phyloP scores from a whole-genome alignment of 2,888 invertebrate species.

The Ommatoiulus sabulosus region DNA sequence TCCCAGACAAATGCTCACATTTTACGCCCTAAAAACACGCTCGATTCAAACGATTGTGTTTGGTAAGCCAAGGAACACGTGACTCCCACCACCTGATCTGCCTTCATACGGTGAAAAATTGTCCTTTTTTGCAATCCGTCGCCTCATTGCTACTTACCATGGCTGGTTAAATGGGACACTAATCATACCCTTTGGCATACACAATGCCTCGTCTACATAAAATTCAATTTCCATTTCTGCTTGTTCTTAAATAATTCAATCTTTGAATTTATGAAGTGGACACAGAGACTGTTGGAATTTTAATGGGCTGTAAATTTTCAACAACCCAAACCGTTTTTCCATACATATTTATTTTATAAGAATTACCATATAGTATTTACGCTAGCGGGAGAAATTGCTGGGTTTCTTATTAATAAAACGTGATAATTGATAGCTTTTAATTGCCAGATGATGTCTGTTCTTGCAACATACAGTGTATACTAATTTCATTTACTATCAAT shows the following conservation, averaged over 20 bases:
- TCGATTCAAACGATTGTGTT: background rate
- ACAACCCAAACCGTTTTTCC: background rate
- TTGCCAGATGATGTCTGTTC: too few relatives aligned
- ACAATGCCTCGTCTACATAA: background rate
- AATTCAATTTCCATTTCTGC: background rate
- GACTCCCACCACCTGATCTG: conserved; percentile 16
- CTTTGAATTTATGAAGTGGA: too few relatives aligned
- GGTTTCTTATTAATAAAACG: too few relatives aligned
- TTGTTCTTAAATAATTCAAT: background rate
- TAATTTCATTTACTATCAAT: too few relatives aligned
- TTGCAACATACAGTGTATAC: too few relatives aligned
- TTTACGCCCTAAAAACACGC: conserved; percentile 37
- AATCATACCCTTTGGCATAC: conserved; percentile 1
- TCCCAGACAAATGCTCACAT: conserved; percentile 32
- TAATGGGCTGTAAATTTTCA: background rate
- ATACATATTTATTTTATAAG: too few relatives aligned
- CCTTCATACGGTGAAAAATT: background rate
- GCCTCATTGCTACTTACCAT: background rate
- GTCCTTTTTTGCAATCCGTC: background rate
- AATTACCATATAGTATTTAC: too few relatives aligned
- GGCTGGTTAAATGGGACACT: conserved; percentile 36
- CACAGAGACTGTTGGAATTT: background rate
- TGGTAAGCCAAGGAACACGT: conserved; percentile 7
- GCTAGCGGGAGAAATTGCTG: too few relatives aligned
- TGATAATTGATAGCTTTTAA: too few relatives aligned